phyloP scores from a whole-genome alignment of 2,888 invertebrate genomes.

The Anthophora plumipes region DNA sequence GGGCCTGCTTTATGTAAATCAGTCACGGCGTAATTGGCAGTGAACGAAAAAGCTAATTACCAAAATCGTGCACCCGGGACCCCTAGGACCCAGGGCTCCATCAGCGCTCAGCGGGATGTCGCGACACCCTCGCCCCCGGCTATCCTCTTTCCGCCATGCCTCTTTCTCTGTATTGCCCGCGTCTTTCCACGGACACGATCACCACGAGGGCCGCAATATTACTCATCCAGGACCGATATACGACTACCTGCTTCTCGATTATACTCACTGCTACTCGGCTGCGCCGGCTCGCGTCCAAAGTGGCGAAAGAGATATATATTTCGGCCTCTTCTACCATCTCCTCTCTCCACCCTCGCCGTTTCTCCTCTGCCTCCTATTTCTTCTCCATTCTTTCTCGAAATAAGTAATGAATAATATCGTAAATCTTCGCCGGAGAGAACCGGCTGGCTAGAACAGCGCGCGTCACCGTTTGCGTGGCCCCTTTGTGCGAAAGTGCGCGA shows the following conservation, averaged over 20 bases:
- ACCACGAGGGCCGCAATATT: slow-evolving; percentile 70
- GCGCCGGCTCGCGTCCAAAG: slow-evolving; percentile 67
- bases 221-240: slow-evolving; percentile 73
- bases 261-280: slow-evolving; percentile 66
- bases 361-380: slow-evolving; percentile 8
- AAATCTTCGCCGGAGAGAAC: slow-evolving; percentile 42
- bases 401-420: slow-evolving; percentile 66
- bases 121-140: slow-evolving; percentile 74
- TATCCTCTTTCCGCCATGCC: slow-evolving; percentile 26
- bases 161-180: slow-evolving; percentile 51
- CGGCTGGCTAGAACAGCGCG: neutral
- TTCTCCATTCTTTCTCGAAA: slow-evolving; percentile 59
- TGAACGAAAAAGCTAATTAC: slow-evolving; percentile 83
- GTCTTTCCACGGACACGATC: slow-evolving; percentile 69
- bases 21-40: slow-evolving; percentile 82
- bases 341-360: neutral
- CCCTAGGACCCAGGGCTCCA: slow-evolving; percentile 74
- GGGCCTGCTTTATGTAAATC: slow-evolving; percentile 80
- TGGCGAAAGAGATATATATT: slow-evolving; percentile 66
- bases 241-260: slow-evolving; percentile 74
- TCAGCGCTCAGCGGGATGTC: slow-evolving; percentile 77
- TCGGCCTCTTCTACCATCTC: slow-evolving; percentile 38
- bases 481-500: slow-evolving; percentile 53
- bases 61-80: slow-evolving; percentile 77
- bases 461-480: slow-evolving; percentile 30